Evolutionary conservation across 1,140 invertebrate genomes (phyloP).

Genomic region (Eciton burchellii): DNA sequence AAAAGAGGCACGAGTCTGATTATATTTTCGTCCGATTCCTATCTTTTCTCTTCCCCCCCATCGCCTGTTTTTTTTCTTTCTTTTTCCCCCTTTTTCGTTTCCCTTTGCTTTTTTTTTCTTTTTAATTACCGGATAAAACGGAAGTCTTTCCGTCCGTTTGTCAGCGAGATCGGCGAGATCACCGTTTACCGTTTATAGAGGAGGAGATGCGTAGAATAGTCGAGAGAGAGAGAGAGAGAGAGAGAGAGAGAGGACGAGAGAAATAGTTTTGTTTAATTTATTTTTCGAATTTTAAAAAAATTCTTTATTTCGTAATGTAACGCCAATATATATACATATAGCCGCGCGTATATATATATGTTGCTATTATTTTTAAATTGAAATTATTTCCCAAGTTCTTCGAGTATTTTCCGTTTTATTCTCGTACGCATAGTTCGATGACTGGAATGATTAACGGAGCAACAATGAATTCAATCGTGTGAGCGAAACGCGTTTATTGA

Average conservation of each 20-base stretch:
- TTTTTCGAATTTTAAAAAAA: not conserved
- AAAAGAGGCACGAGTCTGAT: constrained; percentile 19
- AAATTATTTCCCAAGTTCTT: constrained; percentile 12
- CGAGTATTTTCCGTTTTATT: constrained; percentile 2
- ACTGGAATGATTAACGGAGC: not conserved
- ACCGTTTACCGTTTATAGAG: too few species aligned
- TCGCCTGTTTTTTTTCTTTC: too few species aligned
- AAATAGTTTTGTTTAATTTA: too few species aligned
- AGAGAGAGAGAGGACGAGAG: too few species aligned
- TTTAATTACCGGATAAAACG: not conserved
- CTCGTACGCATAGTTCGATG: not conserved
- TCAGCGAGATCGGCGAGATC: constrained; percentile 6
- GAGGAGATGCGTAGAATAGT: too few species aligned
- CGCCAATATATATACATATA: too few species aligned
- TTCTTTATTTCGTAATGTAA: not conserved
- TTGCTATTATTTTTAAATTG: constrained; percentile 21
- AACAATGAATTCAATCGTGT: not conserved
- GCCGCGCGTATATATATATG: too few species aligned
- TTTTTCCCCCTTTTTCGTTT: too few species aligned
- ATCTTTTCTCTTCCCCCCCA: too few species aligned
- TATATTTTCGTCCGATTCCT: not conserved
- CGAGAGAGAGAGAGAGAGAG: too few species aligned
- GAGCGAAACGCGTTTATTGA: not conserved
- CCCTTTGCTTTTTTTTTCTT: constrained; percentile 40
- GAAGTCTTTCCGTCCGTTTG: not conserved